Conservation (phyloP, 2,797 vertebrate genomes). For the Toxotes lorentzi region DNA sequence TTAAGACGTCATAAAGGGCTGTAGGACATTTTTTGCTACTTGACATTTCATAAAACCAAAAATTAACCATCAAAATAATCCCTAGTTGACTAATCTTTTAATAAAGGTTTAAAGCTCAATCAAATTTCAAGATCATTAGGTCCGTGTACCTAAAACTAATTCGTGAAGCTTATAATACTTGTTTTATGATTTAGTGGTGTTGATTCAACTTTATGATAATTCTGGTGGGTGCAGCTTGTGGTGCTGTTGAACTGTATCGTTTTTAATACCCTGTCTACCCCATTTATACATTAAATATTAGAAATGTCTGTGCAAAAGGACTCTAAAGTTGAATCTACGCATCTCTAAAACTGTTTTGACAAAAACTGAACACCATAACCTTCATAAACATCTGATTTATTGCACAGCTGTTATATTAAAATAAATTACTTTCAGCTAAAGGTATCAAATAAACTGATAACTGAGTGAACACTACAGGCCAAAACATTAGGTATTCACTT, state of each 20-base stretch:
- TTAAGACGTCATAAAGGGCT: not conserved
- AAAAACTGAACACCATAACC: not conserved
- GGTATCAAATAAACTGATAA: not conserved
- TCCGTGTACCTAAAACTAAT: not conserved
- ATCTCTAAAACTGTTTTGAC: not conserved
- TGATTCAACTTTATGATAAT: not conserved
- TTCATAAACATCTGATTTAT: not conserved
- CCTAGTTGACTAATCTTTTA: not conserved
- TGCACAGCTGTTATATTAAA: not conserved
- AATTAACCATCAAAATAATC: not conserved
- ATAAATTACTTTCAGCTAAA: not conserved
- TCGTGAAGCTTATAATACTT: not conserved
- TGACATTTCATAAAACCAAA: not conserved
- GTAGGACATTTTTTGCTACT: not conserved
- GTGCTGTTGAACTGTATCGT: not conserved
- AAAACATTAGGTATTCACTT: slow-evolving; percentile 35
- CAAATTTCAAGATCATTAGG: not conserved
- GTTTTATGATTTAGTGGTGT: not conserved
- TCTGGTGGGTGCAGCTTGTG: not conserved
- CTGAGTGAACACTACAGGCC: not conserved
- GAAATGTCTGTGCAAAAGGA: not conserved
- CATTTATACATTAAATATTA: not conserved
- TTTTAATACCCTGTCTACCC: not conserved
- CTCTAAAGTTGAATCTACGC: not conserved
- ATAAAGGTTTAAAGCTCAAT: not conserved